Evolutionary conservation across 37 sponge, comb jelly and placozoan species (phyloP).

Genomic region (Diacarnus erythraeanus): DNA sequence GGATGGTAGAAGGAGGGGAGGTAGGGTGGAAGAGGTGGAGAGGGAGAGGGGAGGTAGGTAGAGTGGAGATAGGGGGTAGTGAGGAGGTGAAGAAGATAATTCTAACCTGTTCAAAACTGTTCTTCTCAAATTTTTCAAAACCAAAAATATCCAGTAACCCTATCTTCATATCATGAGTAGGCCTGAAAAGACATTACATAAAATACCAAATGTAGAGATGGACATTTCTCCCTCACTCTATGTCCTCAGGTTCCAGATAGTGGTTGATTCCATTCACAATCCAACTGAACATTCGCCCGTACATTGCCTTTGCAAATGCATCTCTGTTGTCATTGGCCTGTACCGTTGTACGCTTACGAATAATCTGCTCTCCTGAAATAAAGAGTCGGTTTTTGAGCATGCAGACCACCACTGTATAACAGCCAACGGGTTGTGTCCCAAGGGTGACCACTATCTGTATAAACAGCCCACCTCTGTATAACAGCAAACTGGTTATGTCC

Average conservation of each 20-base stretch:
- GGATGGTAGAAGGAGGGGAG: too few relatives aligned
- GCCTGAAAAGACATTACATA: constrained; percentile 9
- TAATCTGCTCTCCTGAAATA: constrained; percentile 53
- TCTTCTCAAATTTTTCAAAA: constrained; percentile 85
- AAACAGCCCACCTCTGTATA: too few relatives aligned
- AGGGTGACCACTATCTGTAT: too few relatives aligned
- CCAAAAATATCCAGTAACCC: constrained; percentile 92
- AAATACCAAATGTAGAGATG: neutral
- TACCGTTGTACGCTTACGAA: constrained; percentile 35
- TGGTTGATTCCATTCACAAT: constrained; percentile 81
- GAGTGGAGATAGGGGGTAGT: neutral
- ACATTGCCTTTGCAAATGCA: constrained; percentile 75
- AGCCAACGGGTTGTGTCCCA: too few relatives aligned
- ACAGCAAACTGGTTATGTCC: too few relatives aligned
- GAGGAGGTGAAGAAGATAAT: neutral
- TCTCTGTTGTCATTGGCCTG: constrained; percentile 74
- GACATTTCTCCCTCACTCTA: constrained; percentile 27
- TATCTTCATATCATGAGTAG: neutral
- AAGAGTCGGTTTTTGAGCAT: too few relatives aligned
- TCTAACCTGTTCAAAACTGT: constrained; percentile 79
- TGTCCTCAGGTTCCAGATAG: constrained; percentile 50
- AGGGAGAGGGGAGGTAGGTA: neutral
- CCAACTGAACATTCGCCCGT: constrained; percentile 80
- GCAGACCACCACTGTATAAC: too few relatives aligned
- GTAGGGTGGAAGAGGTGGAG: neutral